Evolutionary conservation across 1,140 invertebrate genomes (phyloP).

Genomic region (Cepaea nemoralis): DNA sequence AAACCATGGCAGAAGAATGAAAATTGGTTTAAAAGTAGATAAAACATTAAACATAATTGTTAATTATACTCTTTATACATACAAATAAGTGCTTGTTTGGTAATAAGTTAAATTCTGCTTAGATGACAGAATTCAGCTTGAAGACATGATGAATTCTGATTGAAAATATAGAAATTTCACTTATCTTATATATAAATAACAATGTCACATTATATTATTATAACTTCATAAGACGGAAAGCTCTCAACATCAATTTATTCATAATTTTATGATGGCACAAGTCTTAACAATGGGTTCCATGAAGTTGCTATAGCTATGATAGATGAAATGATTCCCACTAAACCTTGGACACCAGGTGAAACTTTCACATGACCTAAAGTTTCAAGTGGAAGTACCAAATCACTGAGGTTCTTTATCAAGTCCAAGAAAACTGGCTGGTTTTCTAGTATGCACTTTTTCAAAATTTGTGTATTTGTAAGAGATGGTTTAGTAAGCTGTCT

Average conservation of each 20-base stretch:
- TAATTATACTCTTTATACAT: too few species aligned
- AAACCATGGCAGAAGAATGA: too few species aligned
- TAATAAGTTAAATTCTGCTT: too few species aligned
- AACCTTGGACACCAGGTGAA: constrained; percentile 81
- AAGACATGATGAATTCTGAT: too few species aligned
- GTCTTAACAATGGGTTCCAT: constrained; percentile 77
- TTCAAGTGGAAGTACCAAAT: constrained; percentile 86
- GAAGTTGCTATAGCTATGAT: constrained; percentile 81
- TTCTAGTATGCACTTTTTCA: constrained; percentile 52
- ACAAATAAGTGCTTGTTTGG: too few species aligned
- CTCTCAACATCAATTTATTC: not conserved
- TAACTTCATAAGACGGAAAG: too few species aligned
- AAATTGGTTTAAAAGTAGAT: too few species aligned
- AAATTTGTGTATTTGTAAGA: constrained; percentile 39
- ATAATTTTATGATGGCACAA: constrained; percentile 57
- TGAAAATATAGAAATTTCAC: too few species aligned
- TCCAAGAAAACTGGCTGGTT: constrained; percentile 79
- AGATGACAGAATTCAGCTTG: too few species aligned
- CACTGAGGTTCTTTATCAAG: constrained; percentile 86
- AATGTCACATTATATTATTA: too few species aligned
- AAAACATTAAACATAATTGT: too few species aligned
- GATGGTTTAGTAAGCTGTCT: constrained; percentile 27
- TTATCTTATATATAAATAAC: too few species aligned
- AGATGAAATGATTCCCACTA: constrained; percentile 85
- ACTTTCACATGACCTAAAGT: constrained; percentile 82